Conservation (phyloP, 2,113 vertebrate species). For the Notechis scutatus region DNA sequence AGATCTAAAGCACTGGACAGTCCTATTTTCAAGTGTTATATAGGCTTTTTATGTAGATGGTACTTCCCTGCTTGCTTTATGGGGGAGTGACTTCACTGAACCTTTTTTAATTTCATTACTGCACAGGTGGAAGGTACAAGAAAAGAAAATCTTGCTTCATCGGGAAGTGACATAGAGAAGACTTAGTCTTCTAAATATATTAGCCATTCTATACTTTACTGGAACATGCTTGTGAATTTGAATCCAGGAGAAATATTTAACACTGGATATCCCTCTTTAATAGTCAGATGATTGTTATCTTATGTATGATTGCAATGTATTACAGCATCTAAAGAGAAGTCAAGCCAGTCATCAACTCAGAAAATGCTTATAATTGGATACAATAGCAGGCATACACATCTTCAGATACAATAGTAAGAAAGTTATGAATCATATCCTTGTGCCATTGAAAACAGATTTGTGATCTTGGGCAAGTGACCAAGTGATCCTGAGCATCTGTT, state of each 20-base stretch:
- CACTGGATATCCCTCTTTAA: not conserved
- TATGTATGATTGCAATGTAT: not conserved
- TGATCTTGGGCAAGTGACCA: conserved; percentile 4
- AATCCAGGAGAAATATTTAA: not conserved
- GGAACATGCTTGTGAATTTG: not conserved
- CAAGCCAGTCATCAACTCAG: not conserved
- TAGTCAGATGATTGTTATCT: not conserved
- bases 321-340: not conserved
- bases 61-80: not conserved
- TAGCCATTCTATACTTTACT: not conserved
- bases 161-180: not conserved
- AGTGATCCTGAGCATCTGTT: not conserved
- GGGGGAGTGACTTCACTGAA: not conserved
- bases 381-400: not conserved
- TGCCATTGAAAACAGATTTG: not conserved
- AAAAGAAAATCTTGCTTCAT: not conserved
- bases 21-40: not conserved
- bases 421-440: not conserved
- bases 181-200: not conserved
- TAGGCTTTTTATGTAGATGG: not conserved
- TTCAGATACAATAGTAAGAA: not conserved
- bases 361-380: not conserved
- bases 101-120: not conserved
- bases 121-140: not conserved
- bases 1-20: not conserved